phyloP scores from a whole-genome alignment of 2,113 vertebrate species.

The Otocyon megalotis region DNA sequence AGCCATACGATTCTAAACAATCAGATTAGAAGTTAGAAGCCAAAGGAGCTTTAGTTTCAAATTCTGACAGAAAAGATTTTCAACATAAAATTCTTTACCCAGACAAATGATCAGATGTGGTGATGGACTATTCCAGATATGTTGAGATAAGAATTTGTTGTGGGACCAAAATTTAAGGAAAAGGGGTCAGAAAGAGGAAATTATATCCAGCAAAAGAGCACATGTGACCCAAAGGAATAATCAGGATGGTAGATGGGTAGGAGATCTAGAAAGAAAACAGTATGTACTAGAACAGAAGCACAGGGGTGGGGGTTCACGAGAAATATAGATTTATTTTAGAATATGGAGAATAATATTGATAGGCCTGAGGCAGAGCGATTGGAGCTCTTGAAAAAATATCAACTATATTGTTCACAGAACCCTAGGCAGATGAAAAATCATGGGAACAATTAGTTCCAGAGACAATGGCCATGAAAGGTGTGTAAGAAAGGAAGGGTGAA shows the following conservation, averaged over 20 bases:
- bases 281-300: background rate
- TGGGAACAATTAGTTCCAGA: background rate
- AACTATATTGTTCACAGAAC: background rate
- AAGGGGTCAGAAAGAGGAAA: background rate
- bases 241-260: background rate
- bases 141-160: background rate
- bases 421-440: background rate
- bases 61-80: background rate
- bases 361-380: background rate
- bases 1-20: background rate
- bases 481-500: background rate
- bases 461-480: background rate
- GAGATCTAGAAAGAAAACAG: background rate
- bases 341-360: background rate
- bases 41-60: background rate
- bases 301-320: too few relatives aligned
- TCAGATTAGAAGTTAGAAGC: background rate
- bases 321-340: background rate
- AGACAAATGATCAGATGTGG: background rate
- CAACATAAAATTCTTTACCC: background rate
- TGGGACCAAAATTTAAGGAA: background rate
- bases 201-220: background rate
- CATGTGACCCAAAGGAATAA: background rate
- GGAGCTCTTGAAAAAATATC: background rate
- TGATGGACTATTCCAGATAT: background rate